Evolutionary conservation across 1,140 invertebrate genomes (phyloP), one percentile per base, ranked within the genome.

Genomic region (Calephelis nemesis): DNA sequence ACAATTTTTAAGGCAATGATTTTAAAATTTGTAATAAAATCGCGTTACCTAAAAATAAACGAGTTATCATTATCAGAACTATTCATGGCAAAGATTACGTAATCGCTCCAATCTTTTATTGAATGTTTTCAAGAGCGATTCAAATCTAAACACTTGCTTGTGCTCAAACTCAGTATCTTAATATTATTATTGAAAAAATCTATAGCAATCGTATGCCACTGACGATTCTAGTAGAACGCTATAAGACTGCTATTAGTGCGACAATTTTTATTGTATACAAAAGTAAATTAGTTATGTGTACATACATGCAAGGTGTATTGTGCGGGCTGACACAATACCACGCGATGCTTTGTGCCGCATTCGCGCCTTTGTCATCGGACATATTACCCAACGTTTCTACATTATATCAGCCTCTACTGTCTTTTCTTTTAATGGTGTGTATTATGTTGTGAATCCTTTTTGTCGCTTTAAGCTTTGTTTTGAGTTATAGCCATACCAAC

Each of bases 361-460:
- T 89, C 82, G 85, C 83, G 79, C 85, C 83, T 87, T 90, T 90
- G 87, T 90, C 80, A 79, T 83, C 78, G 77, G 84, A 88, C 84
- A 84, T 88, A 88, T 90, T 90, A 88, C 85, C 83, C 82, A 87
- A 87, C 84, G 83, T 85, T 85, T 79, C 82, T 77, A 88, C 86
- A 85, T 87, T 87, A 87, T 90, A 84, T 83, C 87, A 85, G 76
- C 78, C 83, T 77, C 77, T 81, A 73, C 68, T 79, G 79, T 79
- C 76, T 83, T 78, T 87, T 87, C 81, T 77, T 87, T 88, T 86
- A 83, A 71, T 76, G 50, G 69, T 62, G 58, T 62, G 60, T 62
- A 47, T 62, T 62, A n/a, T 62, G 67, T 54, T 63, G 49, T 62
- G 48, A 63, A 69, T 52, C 13, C 67, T 63, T 47, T 69, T 58